Evolutionary conservation across 2,797 vertebrate species (phyloP), one percentile per base, ranked within the genome.

Genomic region (Scolopax bukidnonensis): DNA sequence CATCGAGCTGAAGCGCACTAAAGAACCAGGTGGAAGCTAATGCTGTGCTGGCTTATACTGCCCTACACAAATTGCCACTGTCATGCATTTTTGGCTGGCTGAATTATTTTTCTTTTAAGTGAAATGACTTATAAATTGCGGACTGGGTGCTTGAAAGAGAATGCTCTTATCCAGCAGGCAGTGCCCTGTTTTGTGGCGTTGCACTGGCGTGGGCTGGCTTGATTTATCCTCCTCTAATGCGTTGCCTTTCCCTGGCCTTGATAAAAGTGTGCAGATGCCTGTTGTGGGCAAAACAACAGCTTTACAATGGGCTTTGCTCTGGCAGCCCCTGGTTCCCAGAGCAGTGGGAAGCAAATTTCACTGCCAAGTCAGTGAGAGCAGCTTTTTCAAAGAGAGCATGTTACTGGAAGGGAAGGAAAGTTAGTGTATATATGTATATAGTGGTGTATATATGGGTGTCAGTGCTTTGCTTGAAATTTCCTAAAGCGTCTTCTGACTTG

Each of bases 251-350:
- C 6, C 0, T 71, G 95, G 90, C 92, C 92, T 63, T 56, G 92
- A 48, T 91, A 63, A 91, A 79, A 69, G 73, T n/a, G 69, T 86
- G 92, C 82, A 85, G 92, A 65, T 94, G 83, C 83, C 79, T 83
- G 61, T 89, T 93, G 89, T 75, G 85, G 87, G 91, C 89, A 91
- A 91, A 96, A 96, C 88, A 96, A 53, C 73, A 90, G 93, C 93
- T 94, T 90, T 74, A 81, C 84, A 90, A 74, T 33, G 74, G 90
- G 33, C 77, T 93, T 77, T 64, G 61, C 92, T 94, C 71, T 75
- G 89, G 61, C 93, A 93, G 30, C 82, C 78, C 2, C 20, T 25
- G 14, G 73, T 28, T 86, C 76, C 12, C 73, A 59, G 91, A 94
- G 89, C 87, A 33, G 87, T 77, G 41, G 94, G 94, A 94, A 94